These are phyloP conservation scores for Alloplasta piceator DNA, from an alignment of 2,888 invertebrate species.

Conservation along the genomic window DNA sequence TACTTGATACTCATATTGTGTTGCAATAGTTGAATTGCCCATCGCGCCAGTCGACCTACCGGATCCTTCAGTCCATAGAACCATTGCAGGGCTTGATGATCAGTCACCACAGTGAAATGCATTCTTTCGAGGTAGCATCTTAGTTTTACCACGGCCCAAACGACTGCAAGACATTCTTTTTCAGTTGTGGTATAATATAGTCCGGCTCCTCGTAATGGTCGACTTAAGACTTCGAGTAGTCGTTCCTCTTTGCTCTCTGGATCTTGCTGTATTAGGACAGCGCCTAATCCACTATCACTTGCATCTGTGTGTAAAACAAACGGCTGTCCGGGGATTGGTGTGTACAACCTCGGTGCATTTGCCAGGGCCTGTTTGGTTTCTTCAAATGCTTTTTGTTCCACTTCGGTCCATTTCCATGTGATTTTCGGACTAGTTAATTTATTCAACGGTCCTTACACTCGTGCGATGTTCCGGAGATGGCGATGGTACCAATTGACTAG, in stretches of 20 bases:
- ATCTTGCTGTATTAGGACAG: conserved; percentile 59
- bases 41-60: conserved; percentile 55
- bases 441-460: conserved; percentile 51
- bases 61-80: conserved; percentile 42
- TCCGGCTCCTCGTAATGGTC: conserved; percentile 52
- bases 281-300: conserved; percentile 62
- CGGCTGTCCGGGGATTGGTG: conserved; percentile 47
- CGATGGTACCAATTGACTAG: conserved; percentile 57
- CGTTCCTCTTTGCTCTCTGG: conserved; percentile 45
- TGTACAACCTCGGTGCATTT: conserved; percentile 38
- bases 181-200: too few species aligned
- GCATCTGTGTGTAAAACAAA: conserved; percentile 60
- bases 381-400: conserved; percentile 45
- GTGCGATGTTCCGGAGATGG: conserved; percentile 52
- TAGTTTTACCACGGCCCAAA: too few species aligned
- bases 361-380: conserved; percentile 38
- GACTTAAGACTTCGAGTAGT: conserved; percentile 55
- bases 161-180: neutral
- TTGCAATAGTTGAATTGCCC: conserved; percentile 55
- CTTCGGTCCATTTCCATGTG: conserved; percentile 27
- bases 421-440: conserved; percentile 55
- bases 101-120: too few species aligned
- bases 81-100: too few species aligned
- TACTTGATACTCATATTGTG: conserved; percentile 50
- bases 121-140: too few species aligned